Conservation (phyloP, 2,888 invertebrate genomes). For the Heteromyza rotundicornis region DNA sequence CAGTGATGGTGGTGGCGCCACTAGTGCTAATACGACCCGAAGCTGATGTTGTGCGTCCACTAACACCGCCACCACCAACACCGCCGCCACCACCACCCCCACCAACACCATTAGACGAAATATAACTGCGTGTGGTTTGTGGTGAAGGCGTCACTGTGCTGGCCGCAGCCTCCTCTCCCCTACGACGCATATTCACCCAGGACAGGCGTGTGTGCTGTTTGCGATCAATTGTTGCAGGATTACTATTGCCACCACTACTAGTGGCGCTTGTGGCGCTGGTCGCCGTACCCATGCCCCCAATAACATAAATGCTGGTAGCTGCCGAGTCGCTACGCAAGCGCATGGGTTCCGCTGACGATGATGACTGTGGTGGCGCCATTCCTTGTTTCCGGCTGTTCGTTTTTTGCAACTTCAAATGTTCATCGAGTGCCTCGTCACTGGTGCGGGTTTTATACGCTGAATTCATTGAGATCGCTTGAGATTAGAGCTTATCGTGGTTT, state of each 20-base stretch:
- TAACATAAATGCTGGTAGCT: constrained; percentile 35
- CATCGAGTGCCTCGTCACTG: constrained; percentile 48
- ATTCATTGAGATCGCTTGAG: too few relatives aligned
- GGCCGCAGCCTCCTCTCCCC: constrained; percentile 38
- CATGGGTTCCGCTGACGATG: constrained; percentile 34
- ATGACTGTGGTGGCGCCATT: constrained; percentile 35
- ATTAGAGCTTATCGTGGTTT: too few relatives aligned
- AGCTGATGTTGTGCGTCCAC: constrained; percentile 55
- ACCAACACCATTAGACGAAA: constrained; percentile 52
- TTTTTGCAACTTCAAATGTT: constrained; percentile 48
- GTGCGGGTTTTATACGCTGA: constrained; percentile 42
- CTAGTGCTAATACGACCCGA: constrained; percentile 56
- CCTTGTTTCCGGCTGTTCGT: constrained; percentile 34
- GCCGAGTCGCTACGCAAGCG: constrained; percentile 45
- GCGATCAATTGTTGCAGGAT: constrained; percentile 51
- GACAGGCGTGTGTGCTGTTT: constrained; percentile 52
- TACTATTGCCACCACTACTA: constrained; percentile 30
- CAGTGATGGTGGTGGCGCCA: constrained; percentile 54
- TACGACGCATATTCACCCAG: constrained; percentile 53
- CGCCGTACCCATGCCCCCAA: constrained; percentile 30
- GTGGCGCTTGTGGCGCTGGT: constrained; percentile 20
- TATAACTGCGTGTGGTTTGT: constrained; percentile 54
- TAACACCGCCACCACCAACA: constrained; percentile 27
- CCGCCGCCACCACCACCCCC: constrained; percentile 18
- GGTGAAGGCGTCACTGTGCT: constrained; percentile 51